Evolutionary conservation across 37 sponge, comb jelly and placozoan species (phyloP).

Genomic region (Theonella swinhoei): DNA sequence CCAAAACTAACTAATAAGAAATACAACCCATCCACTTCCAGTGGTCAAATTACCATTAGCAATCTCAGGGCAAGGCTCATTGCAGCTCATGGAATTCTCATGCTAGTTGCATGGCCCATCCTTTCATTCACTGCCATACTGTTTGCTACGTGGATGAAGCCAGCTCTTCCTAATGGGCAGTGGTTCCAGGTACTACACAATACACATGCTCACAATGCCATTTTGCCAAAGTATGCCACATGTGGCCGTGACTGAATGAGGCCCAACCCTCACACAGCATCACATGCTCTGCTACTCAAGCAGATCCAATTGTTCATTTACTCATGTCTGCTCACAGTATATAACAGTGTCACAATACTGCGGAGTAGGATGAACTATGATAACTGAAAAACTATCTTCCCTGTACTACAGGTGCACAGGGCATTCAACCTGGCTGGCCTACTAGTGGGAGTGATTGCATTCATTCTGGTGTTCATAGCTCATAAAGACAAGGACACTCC

Average conservation of each 20-base stretch:
- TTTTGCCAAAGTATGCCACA: too few species aligned
- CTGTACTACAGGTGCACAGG: conserved; percentile 64
- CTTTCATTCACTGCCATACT: conserved; percentile 57
- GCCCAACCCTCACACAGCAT: too few species aligned
- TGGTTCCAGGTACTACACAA: conserved; percentile 77
- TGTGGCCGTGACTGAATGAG: too few species aligned
- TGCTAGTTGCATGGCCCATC: conserved; percentile 64
- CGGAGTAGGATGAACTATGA: background rate
- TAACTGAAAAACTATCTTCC: too few species aligned
- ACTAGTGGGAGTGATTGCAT: conserved; percentile 44
- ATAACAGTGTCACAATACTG: too few species aligned
- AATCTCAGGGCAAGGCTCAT: background rate
- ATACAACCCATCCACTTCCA: background rate
- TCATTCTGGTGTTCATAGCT: conserved; percentile 66
- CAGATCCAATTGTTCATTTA: too few species aligned
- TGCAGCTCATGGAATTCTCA: conserved; percentile 60
- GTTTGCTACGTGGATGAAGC: conserved; percentile 75
- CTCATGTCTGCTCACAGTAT: too few species aligned
- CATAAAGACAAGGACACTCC: background rate
- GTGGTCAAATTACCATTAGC: background rate
- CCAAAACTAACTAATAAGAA: background rate
- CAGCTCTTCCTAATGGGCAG: conserved; percentile 68
- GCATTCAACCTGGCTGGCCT: conserved; percentile 55
- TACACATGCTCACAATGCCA: too few species aligned
- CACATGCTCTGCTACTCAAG: too few species aligned